These are phyloP conservation scores for Emydura subglobosa DNA, from an alignment of 2,113 vertebrate species.

Conservation along the genomic window DNA sequence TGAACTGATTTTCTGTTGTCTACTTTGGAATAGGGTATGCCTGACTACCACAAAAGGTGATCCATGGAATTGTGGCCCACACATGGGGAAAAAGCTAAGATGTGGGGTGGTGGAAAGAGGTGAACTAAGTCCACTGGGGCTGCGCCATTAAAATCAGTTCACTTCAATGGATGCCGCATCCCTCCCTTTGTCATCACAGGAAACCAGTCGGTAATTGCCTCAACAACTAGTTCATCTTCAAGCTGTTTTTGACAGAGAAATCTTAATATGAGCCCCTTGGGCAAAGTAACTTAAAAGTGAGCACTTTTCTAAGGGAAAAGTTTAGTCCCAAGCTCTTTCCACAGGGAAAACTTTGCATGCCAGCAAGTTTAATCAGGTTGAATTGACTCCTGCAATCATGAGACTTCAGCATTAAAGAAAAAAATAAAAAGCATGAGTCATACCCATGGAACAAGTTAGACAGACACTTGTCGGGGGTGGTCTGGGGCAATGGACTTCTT, in stretches of 20 bases:
- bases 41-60: not conserved
- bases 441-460: not conserved
- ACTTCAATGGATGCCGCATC: not conserved
- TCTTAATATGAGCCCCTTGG: not conserved
- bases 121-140: not conserved
- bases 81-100: not conserved
- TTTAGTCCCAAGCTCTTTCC: not conserved
- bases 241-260: not conserved
- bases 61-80: not conserved
- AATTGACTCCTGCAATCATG: not conserved
- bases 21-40: not conserved
- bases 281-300: not conserved
- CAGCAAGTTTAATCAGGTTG: not conserved
- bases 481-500: not conserved
- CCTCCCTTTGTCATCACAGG: not conserved
- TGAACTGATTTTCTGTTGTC: not conserved
- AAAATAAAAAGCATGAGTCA: not conserved
- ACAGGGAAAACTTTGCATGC: not conserved
- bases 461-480: not conserved
- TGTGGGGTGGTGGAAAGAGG: not conserved
- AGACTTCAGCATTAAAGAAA: not conserved
- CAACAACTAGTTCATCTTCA: not conserved
- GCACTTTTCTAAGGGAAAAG: not conserved
- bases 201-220: not conserved
- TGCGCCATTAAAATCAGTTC: not conserved